Conservation (phyloP, 2,797 vertebrate species). For the Liasis olivaceus region DNA sequence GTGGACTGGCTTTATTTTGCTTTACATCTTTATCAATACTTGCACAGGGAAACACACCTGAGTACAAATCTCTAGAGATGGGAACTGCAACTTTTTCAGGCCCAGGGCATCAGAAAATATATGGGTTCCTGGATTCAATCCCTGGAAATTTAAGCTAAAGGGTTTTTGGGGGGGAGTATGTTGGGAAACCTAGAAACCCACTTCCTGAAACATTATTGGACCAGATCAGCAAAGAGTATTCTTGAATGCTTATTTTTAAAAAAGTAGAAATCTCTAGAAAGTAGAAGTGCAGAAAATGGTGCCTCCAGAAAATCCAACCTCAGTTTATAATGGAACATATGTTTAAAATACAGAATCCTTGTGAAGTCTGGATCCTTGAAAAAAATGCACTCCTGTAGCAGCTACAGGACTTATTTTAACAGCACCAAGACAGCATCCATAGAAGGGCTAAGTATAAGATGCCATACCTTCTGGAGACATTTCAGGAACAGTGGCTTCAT, state of each 20-base stretch:
- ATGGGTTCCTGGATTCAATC: background rate
- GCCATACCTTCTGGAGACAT: conserved; percentile 88
- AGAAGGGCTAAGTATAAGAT: background rate
- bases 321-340: background rate
- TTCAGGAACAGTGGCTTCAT: conserved; percentile 88
- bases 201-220: background rate
- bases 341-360: background rate
- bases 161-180: background rate
- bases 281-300: too few relatives aligned
- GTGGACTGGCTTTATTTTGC: background rate
- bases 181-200: background rate
- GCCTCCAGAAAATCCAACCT: background rate
- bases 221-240: background rate
- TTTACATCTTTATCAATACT: background rate
- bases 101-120: background rate
- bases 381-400: background rate
- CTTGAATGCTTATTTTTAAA: background rate
- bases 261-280: background rate
- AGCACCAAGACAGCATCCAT: background rate
- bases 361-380: background rate
- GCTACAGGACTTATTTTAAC: background rate
- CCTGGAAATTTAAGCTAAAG: background rate
- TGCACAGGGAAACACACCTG: background rate
- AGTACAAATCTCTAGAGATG: background rate
- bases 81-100: background rate